Evolutionary conservation across 2,797 vertebrate genomes (phyloP).

Genomic region (Mormyrus proboscirostris): DNA sequence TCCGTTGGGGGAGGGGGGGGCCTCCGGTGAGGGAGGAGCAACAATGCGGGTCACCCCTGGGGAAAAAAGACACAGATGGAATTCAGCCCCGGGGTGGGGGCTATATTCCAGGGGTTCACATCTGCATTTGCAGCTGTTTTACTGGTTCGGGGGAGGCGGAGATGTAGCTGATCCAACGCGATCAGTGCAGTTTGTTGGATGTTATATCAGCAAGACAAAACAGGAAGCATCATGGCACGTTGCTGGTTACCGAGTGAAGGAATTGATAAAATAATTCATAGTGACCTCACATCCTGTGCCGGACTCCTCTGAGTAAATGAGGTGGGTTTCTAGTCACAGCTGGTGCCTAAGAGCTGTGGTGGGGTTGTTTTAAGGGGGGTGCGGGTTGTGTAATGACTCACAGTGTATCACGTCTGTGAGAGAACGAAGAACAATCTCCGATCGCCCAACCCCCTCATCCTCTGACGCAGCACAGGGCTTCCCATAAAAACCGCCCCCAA

Average conservation of each 20-base stretch:
- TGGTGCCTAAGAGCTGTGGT: not conserved
- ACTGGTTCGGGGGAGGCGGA: not conserved
- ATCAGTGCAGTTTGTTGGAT: slow-evolving; percentile 24
- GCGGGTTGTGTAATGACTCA: slow-evolving; percentile 28
- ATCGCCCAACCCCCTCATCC: slow-evolving; percentile 27
- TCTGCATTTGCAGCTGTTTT: not conserved
- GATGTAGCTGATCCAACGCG: not conserved
- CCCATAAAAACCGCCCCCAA: slow-evolving; percentile 37
- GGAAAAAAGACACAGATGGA: slow-evolving; percentile 2
- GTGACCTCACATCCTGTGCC: slow-evolving; percentile 27
- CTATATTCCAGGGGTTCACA: not conserved
- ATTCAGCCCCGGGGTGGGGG: not conserved
- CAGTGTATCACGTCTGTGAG: slow-evolving; percentile 22
- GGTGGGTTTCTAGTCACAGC: not conserved
- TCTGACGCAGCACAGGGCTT: slow-evolving; percentile 47
- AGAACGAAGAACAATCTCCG: slow-evolving; percentile 35
- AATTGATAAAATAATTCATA: slow-evolving; percentile 43
- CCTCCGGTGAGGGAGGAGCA: slow-evolving; percentile 11
- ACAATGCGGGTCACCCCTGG: slow-evolving; percentile 32
- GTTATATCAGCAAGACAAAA: slow-evolving; percentile 32
- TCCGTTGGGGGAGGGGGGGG: not conserved
- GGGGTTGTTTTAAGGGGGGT: not conserved
- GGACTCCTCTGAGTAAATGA: not conserved
- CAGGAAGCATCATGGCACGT: slow-evolving; percentile 36
- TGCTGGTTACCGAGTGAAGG: slow-evolving; percentile 35